Evolutionary conservation across 2,888 invertebrate species (phyloP).

Genomic region (Rotaria magnacalcarata): DNA sequence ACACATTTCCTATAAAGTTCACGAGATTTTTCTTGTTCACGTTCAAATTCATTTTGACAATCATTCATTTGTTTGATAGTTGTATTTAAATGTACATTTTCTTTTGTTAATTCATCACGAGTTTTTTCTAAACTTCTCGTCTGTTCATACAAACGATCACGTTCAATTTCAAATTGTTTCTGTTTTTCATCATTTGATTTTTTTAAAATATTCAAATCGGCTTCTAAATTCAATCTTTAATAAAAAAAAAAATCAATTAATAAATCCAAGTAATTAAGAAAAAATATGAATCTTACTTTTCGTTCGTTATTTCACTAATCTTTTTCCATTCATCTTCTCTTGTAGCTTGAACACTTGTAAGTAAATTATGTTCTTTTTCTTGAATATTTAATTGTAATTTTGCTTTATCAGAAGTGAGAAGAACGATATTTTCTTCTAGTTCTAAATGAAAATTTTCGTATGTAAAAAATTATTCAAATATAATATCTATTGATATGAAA

Average conservation of each 20-base stretch:
- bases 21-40: constrained; percentile 44
- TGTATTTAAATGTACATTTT: constrained; percentile 38
- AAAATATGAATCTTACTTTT: constrained; percentile 37
- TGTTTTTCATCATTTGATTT: constrained; percentile 30
- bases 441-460: not conserved
- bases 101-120: constrained; percentile 42
- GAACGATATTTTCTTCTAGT: not conserved
- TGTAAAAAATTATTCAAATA: no score
- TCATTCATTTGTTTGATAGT: constrained; percentile 36
- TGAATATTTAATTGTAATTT: constrained; percentile 23
- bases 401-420: not conserved
- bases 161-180: constrained; percentile 39
- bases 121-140: constrained; percentile 37
- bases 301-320: constrained; percentile 43
- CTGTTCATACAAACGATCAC: constrained; percentile 43
- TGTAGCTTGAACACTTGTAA: constrained; percentile 31
- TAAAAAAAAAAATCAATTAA: not conserved
- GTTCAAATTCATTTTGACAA: constrained; percentile 39
- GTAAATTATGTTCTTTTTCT: constrained; percentile 41
- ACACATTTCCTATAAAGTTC: constrained; percentile 42
- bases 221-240: constrained; percentile 28
- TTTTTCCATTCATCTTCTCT: constrained; percentile 45
- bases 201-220: constrained; percentile 32
- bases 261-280: not conserved
- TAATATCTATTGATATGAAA: no score